Evolutionary conservation across 2,113 vertebrate genomes (phyloP).

Genomic region (Ceyx margarethae): DNA sequence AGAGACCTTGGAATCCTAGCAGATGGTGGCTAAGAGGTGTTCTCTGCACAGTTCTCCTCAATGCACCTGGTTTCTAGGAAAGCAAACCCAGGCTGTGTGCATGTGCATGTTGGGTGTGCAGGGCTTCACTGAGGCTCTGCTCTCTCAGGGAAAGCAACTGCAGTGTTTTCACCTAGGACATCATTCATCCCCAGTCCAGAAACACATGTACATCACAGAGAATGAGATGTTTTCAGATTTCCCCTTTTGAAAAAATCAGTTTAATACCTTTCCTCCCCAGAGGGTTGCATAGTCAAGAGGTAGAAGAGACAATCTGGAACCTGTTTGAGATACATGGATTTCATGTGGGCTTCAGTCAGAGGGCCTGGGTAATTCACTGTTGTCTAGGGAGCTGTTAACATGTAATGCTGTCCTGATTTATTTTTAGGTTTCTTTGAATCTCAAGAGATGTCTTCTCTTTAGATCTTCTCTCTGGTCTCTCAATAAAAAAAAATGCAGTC

Average conservation of each 20-base stretch:
- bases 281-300: background rate
- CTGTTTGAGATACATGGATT: background rate
- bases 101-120: fast-evolving
- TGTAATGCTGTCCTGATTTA: background rate
- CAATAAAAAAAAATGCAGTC: background rate
- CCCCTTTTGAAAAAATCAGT: background rate
- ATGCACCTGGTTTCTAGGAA: background rate
- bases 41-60: background rate
- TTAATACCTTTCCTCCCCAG: background rate
- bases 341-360: background rate
- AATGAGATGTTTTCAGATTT: background rate
- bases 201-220: background rate
- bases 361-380: background rate
- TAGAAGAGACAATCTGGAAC: background rate
- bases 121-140: background rate
- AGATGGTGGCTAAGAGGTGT: background rate
- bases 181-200: background rate
- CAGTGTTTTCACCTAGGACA: background rate
- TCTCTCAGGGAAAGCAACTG: background rate
- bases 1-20: background rate
- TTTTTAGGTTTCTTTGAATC: background rate
- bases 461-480: background rate
- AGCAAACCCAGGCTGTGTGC: background rate
- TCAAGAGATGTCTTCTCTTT: background rate
- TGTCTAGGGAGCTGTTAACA: background rate